Evolutionary conservation across 2,888 invertebrate species (phyloP), one percentile per base, ranked within the genome.

Genomic region (Himalopsyche tibetana): DNA sequence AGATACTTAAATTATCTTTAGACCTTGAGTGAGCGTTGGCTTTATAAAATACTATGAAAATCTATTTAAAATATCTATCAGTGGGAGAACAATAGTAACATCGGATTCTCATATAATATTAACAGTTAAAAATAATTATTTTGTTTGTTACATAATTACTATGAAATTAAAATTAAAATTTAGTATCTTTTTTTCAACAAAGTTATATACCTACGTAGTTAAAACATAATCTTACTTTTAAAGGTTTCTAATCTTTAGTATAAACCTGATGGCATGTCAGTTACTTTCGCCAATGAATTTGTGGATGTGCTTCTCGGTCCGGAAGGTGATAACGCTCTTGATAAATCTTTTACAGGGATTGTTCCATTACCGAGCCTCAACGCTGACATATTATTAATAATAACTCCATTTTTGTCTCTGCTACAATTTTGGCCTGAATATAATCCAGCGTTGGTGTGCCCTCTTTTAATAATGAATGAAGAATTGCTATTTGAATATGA

Each of bases 221-320:
- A 1, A 80, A 19, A 19, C 4, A 15, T n/a, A 56, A 40, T 4
- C 6, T 82, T 36, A 82, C 2, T 45, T 45, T 45, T 11, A 9
- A 5, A 28, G 55, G 19, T 19, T 17, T 5, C 6, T 28, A n/a
- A 82, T 55, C 55, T 17, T 91, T 90, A 96, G 92, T 96, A 96
- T 88, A 96, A 91, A 85, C 96, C 96, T 80, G 96, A 96, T 88
- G 96, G 95, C 91, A 95, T 94, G 90, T 96, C 96, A 6, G 96
- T 95, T 12, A 96, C 93, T 92, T 96, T 96, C 84, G 94, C 93
- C 55, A 92, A 90, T 45, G 91, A 92, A 88, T 90, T 88, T 51
- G 83, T 89, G 80, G 88, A 84, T n/a, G 86, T 91, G 5, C 91
- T 91, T 74, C 91, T 91, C 19, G 89, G 88, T 42, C 92, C 92